Conservation (phyloP, 1,140 invertebrate genomes). For the Caligus rogercresseyi region DNA sequence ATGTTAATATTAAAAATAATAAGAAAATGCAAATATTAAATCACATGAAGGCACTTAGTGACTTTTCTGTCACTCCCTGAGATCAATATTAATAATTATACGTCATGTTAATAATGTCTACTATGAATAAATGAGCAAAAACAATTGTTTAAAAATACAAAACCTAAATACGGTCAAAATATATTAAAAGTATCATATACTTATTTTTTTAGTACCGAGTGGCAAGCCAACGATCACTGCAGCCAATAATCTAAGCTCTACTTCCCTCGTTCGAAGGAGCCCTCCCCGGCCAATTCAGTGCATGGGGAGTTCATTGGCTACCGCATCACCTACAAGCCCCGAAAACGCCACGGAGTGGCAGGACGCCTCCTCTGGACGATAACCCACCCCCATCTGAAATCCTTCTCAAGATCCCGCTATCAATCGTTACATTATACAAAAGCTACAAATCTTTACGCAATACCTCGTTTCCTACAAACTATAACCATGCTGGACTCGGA, state of each 20-base stretch:
- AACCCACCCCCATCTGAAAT: constrained; percentile 8
- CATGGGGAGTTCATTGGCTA: constrained; percentile 30
- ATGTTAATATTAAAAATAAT: too few species aligned
- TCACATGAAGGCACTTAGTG: too few species aligned
- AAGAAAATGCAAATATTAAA: too few species aligned
- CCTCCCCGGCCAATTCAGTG: constrained; percentile 26
- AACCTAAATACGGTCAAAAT: neutral
- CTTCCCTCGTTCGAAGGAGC: constrained; percentile 25
- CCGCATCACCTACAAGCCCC: constrained; percentile 25
- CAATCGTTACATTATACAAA: constrained; percentile 49
- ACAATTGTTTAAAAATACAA: too few species aligned
- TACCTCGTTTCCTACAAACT: constrained; percentile 52
- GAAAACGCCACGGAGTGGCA: neutral
- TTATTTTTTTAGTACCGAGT: constrained; percentile 25
- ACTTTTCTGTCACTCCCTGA: too few species aligned
- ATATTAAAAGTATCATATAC: neutral
- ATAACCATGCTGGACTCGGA: constrained; percentile 53
- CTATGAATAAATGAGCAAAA: too few species aligned
- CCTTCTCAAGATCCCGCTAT: constrained; percentile 26
- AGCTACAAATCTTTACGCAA: constrained; percentile 50
- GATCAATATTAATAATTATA: too few species aligned
- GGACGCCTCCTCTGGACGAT: constrained; percentile 5
- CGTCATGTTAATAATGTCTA: too few species aligned
- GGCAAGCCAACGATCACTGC: constrained; percentile 27
- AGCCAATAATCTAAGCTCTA: constrained; percentile 26